Evolutionary conservation across 2,888 invertebrate species (phyloP).

Genomic region (Pseudococcus longispinus): DNA sequence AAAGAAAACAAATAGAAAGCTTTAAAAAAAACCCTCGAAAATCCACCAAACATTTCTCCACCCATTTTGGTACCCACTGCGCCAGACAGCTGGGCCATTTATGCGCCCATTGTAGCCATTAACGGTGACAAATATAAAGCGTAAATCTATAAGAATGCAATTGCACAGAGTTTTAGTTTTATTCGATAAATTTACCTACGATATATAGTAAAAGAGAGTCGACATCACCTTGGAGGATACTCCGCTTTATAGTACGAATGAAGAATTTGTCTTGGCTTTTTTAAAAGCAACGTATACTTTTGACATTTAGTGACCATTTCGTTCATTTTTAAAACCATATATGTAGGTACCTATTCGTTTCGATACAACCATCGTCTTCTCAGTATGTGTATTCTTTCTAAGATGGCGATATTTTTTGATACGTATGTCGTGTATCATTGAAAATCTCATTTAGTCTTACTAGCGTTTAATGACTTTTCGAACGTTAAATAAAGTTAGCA

Average conservation of each 20-base stretch:
- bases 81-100: constrained; percentile 33
- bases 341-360: neutral
- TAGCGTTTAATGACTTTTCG: constrained; percentile 43
- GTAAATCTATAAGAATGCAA: constrained; percentile 44
- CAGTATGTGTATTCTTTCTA: neutral
- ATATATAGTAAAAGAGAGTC: neutral
- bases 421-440: constrained; percentile 24
- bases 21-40: too few relatives aligned
- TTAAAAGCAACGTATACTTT: neutral
- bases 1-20: too few relatives aligned
- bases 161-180: constrained; percentile 34
- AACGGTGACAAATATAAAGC: constrained; percentile 43
- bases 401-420: neutral
- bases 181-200: constrained; percentile 42
- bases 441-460: constrained; percentile 36
- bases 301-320: constrained; percentile 28
- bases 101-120: constrained; percentile 40
- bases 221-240: neutral
- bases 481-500: constrained; percentile 53
- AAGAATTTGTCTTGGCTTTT: constrained; percentile 2
- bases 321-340: neutral
- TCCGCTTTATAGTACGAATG: neutral
- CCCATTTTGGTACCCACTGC: neutral
- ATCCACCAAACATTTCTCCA: too few relatives aligned
- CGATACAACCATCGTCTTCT: neutral